Evolutionary conservation across 2,797 vertebrate species (phyloP), one percentile per base, ranked within the genome.

Genomic region (Etheostoma perlongum): DNA sequence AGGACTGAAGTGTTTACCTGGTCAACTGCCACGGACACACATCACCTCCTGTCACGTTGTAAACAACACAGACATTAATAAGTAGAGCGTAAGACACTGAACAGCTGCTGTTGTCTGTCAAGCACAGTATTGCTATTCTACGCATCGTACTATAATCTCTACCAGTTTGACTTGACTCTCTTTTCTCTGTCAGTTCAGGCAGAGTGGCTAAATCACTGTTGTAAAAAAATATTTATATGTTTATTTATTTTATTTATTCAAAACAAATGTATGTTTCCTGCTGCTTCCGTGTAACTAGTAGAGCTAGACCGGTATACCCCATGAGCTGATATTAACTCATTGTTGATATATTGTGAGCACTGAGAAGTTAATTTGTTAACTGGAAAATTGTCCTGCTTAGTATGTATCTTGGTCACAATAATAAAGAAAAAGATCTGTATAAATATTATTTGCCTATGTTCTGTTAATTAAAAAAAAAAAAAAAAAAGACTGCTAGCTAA

Each of bases 31-130:
- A 48, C 57, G 8, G 30, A 80, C 63, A 44, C 70, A 52, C 61
- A 23, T 55, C 59, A 21, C 21, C 55, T 49, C 16, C 67, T 55
- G 5, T 58, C 40, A 8, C 33, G 9, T 12, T 21, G 48, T 60
- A 51, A 79, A 70, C 51, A 77, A 54, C 79, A 6, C 25, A 46
- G 44, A 52, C 52, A 23, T 8, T 33, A 30, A 15, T 6, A 65
- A 86, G 72, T 13, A 16, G 13, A 70, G 21, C 33, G 40, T 13
- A 27, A 52, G 68, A 78, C 75, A 27, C 18, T 2, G 49, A 77
- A 23, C 64, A 67, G 54, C 52, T 68, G 77, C 67, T 54, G 36
- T 18, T 65, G 66, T 79, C 82, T 25, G 44, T 74, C 42, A 57
- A 14, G 21, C 16, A 53, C n/a, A 57, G 52, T 70, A 44, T 36